Conservation (phyloP, 2,797 vertebrate genomes). For the Ibycter americanus region DNA sequence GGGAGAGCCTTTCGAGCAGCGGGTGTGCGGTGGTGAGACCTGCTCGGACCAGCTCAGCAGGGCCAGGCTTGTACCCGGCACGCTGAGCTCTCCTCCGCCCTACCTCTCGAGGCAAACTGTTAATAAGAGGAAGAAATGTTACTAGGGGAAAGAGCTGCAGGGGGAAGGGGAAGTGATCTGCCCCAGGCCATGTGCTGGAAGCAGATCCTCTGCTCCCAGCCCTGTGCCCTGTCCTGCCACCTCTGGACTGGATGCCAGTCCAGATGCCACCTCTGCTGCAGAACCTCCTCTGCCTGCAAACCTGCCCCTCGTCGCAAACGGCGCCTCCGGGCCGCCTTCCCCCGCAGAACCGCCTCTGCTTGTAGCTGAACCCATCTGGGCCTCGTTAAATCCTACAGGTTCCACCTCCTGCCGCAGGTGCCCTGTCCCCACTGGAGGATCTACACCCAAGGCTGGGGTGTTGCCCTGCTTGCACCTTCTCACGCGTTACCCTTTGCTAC, state of each 20-base stretch:
- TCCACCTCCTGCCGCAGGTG: not conserved
- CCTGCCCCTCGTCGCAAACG: not conserved
- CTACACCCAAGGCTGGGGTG: not conserved
- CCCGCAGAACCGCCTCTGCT: not conserved
- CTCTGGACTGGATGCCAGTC: not conserved
- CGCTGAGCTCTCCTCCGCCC: not conserved
- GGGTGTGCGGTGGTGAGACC: not conserved
- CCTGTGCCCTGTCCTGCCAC: not conserved
- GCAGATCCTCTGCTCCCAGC: not conserved
- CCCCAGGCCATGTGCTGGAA: not conserved
- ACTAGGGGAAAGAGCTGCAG: not conserved
- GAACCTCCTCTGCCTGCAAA: not conserved
- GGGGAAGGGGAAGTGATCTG: slow-evolving; percentile 15
- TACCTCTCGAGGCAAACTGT: slow-evolving; percentile 1
- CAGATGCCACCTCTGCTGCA: not conserved
- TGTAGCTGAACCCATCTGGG: not conserved
- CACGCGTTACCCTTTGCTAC: not conserved
- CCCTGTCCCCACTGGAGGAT: not conserved
- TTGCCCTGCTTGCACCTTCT: not conserved
- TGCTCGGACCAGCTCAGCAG: slow-evolving; percentile 19
- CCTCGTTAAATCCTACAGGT: not conserved
- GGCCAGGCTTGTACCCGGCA: not conserved
- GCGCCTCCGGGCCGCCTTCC: not conserved
- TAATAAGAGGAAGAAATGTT: not conserved
- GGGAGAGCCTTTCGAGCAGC: slow-evolving; percentile 31